Evolutionary conservation across 2,888 invertebrate genomes (phyloP).

Genomic region (Drosophila helvetica): DNA sequence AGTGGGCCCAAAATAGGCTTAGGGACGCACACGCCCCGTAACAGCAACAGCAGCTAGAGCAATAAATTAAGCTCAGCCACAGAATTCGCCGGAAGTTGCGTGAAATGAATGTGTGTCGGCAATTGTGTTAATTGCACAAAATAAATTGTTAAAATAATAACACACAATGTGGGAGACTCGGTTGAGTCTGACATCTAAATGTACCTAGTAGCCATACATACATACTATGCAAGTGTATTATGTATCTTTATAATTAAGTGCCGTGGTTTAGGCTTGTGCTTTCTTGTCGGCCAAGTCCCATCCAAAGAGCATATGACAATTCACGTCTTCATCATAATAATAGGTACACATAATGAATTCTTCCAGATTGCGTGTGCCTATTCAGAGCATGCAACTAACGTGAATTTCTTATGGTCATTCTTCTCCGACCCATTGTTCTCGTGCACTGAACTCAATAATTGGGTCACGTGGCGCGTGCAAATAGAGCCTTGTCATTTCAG

Average conservation of each 20-base stretch:
- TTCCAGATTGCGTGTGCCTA: slow-evolving; percentile 31
- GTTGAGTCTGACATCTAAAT: slow-evolving; percentile 42
- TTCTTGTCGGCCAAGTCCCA: slow-evolving; percentile 36
- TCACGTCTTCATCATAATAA: slow-evolving; percentile 39
- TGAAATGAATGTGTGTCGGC: slow-evolving; percentile 76
- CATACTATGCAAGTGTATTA: slow-evolving; percentile 10
- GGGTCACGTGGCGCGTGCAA: slow-evolving; percentile 71
- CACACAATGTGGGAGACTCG: slow-evolving; percentile 24
- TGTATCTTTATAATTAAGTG: slow-evolving; percentile 54
- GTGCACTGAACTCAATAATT: slow-evolving; percentile 50
- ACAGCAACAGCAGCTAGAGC: slow-evolving; percentile 38
- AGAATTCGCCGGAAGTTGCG: slow-evolving; percentile 62
- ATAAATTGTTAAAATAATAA: slow-evolving; percentile 79
- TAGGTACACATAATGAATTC: slow-evolving; percentile 38
- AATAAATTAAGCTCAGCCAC: slow-evolving; percentile 78
- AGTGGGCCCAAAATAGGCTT: slow-evolving; percentile 57
- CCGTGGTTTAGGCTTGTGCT: slow-evolving; percentile 22
- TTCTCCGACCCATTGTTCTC: slow-evolving; percentile 9
- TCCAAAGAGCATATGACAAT: slow-evolving; percentile 8
- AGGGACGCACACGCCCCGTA: slow-evolving; percentile 21
- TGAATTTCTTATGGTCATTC: slow-evolving; percentile 44
- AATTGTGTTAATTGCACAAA: slow-evolving; percentile 79
- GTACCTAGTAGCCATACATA: slow-evolving; percentile 1
- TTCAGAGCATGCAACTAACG: slow-evolving; percentile 18
- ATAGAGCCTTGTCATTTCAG: slow-evolving; percentile 42